These are phyloP conservation scores for Oreohelix idahoensis DNA, from an alignment of 1,140 invertebrate genomes.

Conservation along the genomic window DNA sequence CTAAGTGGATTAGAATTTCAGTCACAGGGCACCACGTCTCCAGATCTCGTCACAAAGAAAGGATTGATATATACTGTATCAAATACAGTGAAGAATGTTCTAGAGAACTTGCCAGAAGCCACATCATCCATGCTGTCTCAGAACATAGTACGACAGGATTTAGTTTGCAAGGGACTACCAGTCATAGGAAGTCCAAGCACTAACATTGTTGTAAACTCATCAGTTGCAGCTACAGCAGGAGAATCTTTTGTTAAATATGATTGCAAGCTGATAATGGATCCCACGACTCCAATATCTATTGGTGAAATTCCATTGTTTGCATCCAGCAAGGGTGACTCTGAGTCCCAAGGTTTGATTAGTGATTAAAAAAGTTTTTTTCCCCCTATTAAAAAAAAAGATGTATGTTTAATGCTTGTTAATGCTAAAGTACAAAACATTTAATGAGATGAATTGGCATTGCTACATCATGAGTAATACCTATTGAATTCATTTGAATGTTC, in stretches of 20 bases:
- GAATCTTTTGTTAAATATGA: not conserved
- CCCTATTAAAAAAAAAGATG: too few species aligned
- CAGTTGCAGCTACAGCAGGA: not conserved
- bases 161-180: not conserved
- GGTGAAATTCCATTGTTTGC: conserved; percentile 27
- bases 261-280: not conserved
- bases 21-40: not conserved
- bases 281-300: not conserved
- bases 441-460: too few species aligned
- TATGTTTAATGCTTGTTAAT: too few species aligned
- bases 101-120: not conserved
- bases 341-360: not conserved
- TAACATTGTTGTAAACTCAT: not conserved
- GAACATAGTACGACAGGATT: not conserved
- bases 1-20: not conserved
- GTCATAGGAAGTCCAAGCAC: not conserved
- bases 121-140: not conserved
- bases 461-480: too few species aligned
- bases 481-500: too few species aligned
- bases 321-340: conserved; percentile 22
- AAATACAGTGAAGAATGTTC: not conserved
- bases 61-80: not conserved
- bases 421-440: too few species aligned
- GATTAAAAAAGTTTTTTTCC: too few species aligned
- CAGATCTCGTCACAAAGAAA: not conserved